phyloP scores from a whole-genome alignment of 2,888 invertebrate genomes.

The Psylliodes chrysocephalus region DNA sequence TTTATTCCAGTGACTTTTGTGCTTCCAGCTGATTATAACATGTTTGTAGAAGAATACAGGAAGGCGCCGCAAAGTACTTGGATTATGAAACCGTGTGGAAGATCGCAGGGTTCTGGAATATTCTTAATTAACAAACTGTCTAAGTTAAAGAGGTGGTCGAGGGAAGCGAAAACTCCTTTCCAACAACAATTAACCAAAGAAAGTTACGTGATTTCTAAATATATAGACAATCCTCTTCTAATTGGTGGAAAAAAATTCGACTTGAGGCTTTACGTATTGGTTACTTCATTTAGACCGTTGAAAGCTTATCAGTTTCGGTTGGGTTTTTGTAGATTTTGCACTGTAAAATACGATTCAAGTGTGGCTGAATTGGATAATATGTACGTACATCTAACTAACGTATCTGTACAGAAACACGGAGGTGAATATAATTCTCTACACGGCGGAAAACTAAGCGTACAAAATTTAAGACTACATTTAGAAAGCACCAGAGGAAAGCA shows the following conservation, averaged over 20 bases:
- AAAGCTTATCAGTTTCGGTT: slow-evolving; percentile 92
- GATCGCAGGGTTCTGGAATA: slow-evolving; percentile 94
- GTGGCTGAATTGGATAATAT: slow-evolving; percentile 89
- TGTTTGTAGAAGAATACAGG: slow-evolving; percentile 96
- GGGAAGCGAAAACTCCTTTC: slow-evolving; percentile 86
- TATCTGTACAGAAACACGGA: slow-evolving; percentile 97
- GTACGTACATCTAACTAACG: slow-evolving; percentile 96
- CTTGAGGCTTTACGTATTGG: slow-evolving; percentile 89
- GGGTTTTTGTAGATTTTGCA: slow-evolving; percentile 96
- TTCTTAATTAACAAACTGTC: slow-evolving; percentile 95
- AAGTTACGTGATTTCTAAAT: slow-evolving; percentile 93
- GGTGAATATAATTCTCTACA: slow-evolving; percentile 94
- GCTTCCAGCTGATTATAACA: slow-evolving; percentile 94
- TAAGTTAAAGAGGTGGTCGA: slow-evolving; percentile 90
- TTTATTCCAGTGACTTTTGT: slow-evolving; percentile 95
- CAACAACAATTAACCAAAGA: slow-evolving; percentile 88
- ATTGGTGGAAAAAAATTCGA: slow-evolving; percentile 98
- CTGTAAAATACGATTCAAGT: slow-evolving; percentile 92
- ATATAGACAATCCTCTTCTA: slow-evolving; percentile 93
- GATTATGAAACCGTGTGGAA: slow-evolving; percentile 98
- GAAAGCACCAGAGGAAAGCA: slow-evolving; percentile 91
- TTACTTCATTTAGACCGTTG: slow-evolving; percentile 91
- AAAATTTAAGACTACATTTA: slow-evolving; percentile 88
- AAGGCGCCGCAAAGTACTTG: slow-evolving; percentile 95
- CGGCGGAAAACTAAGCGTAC: slow-evolving; percentile 94